Evolutionary conservation across 2,113 vertebrate genomes (phyloP).

Genomic region (Falcunculus frontatus): DNA sequence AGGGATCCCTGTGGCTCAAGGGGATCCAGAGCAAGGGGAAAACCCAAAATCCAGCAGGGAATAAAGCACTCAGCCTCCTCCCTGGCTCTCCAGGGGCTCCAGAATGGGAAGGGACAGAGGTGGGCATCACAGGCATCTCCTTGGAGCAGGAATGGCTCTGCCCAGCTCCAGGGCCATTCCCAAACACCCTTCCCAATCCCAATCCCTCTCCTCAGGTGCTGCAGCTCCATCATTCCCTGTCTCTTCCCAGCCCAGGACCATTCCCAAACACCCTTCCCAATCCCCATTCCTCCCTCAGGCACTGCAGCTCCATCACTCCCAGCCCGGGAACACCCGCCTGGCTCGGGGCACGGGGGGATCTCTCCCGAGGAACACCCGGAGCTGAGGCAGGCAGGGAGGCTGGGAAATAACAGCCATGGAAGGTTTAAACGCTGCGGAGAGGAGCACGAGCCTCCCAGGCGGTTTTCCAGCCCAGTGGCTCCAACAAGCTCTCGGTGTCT

Average conservation of each 20-base stretch:
- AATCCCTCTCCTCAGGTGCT: rapidly evolving
- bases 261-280: neutral
- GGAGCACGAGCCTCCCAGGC: neutral
- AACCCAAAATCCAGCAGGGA: neutral
- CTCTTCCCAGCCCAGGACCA: neutral
- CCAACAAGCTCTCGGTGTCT: neutral
- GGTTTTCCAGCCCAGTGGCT: conserved; percentile 36
- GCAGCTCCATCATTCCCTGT: neutral
- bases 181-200: neutral
- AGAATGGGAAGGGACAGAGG: neutral
- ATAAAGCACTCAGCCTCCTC: neutral
- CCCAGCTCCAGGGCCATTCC: neutral
- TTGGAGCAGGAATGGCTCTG: neutral
- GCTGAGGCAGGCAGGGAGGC: neutral
- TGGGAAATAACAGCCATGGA: neutral
- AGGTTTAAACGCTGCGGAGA: neutral
- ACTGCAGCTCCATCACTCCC: neutral
- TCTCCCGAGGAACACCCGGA: rapidly evolving
- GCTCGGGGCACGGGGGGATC: rapidly evolving
- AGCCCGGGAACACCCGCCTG: rapidly evolving
- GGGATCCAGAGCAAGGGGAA: neutral
- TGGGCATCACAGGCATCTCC: rapidly evolving
- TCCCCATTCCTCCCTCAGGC: rapidly evolving
- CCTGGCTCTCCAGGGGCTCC: neutral
- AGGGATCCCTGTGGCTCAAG: neutral